A percentile compares a stretch with the other conserved stretches of the same genome.
phyloP scores from a whole-genome alignment of 2,797 vertebrate species.

The Ctenopoma multispine region DNA sequence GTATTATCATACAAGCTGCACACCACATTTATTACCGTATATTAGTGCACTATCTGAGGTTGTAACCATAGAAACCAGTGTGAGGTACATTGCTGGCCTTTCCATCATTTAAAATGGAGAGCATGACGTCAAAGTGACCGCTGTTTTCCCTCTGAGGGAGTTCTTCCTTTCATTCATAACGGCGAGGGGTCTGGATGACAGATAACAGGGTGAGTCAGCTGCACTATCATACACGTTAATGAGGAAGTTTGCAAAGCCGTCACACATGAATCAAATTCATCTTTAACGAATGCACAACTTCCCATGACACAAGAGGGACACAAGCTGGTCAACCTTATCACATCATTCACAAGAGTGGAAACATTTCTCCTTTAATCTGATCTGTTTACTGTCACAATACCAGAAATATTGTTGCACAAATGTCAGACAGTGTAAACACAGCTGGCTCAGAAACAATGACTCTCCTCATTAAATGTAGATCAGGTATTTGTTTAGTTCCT shows the following conservation, averaged over 20 bases:
- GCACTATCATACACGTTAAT: constrained; percentile 53
- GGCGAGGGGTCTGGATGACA: constrained; percentile 63
- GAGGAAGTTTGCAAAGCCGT: constrained; percentile 66
- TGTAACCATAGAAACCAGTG: constrained; percentile 81
- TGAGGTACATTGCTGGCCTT: constrained; percentile 70
- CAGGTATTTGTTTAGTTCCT: constrained; percentile 12
- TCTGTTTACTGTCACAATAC: constrained; percentile 13
- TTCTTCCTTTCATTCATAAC: constrained; percentile 70
- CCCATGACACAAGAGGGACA: constrained; percentile 30
- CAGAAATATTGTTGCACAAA: background rate
- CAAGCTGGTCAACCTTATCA: constrained; percentile 30
- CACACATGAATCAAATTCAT: constrained; percentile 45
- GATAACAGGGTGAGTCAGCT: constrained; percentile 75
- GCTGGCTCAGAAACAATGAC: background rate
- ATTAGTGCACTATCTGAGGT: constrained; percentile 65
- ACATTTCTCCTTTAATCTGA: constrained; percentile 36
- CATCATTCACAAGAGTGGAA: constrained; percentile 21
- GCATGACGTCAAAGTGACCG: constrained; percentile 77
- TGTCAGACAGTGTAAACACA: constrained; percentile 4
- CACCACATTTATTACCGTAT: constrained; percentile 65
- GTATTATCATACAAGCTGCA: constrained; percentile 65
- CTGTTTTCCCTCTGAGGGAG: constrained; percentile 65
- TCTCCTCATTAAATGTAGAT: background rate
- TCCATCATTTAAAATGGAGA: constrained; percentile 72
- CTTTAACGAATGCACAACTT: constrained; percentile 38